A percentile compares a stretch with the other conserved stretches of the same genome.
phyloP scores from a whole-genome alignment of 2,888 invertebrate species.

The Vannuccia rotundouncinata region DNA sequence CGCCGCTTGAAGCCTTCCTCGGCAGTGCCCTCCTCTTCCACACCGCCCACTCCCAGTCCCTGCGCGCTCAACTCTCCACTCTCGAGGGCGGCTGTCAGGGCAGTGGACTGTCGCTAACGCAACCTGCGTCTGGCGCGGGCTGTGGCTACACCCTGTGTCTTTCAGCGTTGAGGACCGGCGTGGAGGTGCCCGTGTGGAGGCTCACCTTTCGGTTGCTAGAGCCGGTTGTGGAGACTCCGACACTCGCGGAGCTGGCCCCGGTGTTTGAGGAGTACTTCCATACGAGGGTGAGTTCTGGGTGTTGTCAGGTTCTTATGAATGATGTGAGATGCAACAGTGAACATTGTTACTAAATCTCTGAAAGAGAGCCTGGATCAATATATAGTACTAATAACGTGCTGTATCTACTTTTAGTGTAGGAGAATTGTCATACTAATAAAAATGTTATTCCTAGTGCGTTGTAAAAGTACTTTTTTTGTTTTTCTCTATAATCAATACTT shows the following conservation, averaged over 20 bases:
- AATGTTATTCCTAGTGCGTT: no score
- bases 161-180: neutral
- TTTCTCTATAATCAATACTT: no score
- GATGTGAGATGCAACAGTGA: no score
- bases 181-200: neutral
- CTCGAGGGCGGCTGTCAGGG: neutral
- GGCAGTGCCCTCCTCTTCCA: neutral
- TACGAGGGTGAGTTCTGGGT: neutral
- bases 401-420: no score
- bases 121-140: neutral
- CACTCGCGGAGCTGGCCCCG: neutral
- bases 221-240: neutral
- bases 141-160: neutral
- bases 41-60: neutral
- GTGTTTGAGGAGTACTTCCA: neutral
- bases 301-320: no score
- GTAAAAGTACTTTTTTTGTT: no score
- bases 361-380: no score
- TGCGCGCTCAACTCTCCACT: neutral
- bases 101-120: neutral
- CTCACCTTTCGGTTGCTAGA: neutral
- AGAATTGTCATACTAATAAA: no score
- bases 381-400: no score
- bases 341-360: no score
- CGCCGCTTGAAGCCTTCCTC: neutral